Conservation (phyloP, 2,113 vertebrate species). For the Tupaia chinensis region DNA sequence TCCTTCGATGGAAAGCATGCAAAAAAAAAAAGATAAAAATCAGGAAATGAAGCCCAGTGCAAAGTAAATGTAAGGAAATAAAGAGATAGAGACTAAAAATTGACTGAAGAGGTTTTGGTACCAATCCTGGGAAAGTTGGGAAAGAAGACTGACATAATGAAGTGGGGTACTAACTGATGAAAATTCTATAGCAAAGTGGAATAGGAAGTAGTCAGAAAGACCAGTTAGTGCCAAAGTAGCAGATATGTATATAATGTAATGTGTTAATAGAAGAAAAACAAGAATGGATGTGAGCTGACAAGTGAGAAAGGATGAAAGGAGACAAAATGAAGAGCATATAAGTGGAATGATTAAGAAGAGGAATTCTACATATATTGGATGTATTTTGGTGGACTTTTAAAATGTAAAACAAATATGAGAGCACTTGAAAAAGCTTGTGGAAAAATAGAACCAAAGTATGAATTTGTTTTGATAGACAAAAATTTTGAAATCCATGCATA, state of each 20-base stretch:
- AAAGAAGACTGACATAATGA: background rate
- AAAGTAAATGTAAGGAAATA: background rate
- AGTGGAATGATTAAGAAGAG: background rate
- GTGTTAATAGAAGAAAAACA: background rate
- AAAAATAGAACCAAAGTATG: too few relatives aligned
- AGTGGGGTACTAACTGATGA: background rate
- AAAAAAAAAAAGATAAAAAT: background rate
- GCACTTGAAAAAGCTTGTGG: too few relatives aligned
- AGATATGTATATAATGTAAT: background rate
- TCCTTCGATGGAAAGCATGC: background rate
- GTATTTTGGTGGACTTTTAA: background rate
- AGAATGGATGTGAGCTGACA: background rate
- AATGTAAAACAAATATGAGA: background rate
- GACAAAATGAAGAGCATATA: slow-evolving; percentile 18
- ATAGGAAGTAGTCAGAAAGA: background rate
- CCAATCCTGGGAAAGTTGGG: background rate
- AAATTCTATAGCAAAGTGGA: background rate
- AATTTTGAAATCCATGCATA: too few relatives aligned
- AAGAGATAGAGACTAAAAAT: background rate
- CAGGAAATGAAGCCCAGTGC: background rate
- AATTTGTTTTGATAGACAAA: too few relatives aligned
- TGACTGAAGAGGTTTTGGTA: background rate
- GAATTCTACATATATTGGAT: background rate
- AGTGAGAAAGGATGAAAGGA: background rate
- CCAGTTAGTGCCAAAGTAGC: background rate